Evolutionary conservation across 2,888 invertebrate genomes (phyloP), one percentile per base, ranked within the genome.

Genomic region (Tenthredo livida): DNA sequence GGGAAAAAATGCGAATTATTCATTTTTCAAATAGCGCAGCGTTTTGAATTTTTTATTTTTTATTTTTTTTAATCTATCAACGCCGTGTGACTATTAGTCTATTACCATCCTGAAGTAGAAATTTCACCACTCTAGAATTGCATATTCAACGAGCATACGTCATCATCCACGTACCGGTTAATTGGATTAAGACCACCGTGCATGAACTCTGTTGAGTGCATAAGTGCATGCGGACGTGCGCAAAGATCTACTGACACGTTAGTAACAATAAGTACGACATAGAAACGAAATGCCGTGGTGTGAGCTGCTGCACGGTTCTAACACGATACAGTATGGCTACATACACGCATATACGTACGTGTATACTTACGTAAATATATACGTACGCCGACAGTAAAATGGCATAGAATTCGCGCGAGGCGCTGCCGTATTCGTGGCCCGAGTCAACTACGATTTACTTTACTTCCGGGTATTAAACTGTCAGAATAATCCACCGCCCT

Each of bases 381-480:
- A n/a, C n/a, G n/a, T n/a, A n/a, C n/a, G n/a, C n/a, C n/a, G n/a
- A n/a, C n/a, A n/a, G n/a, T 12, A 47, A 4, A 4, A 15, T 12
- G 12, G 25, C 12, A 25, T 61, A 61, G 61, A 21, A 61, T 61
- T 33, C 33, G 9, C 72, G 37, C 40, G 54, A 77, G 10, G 54
- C n/a, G 7, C 54, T n/a, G 72, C 10, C 15, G 1, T 65, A 65
- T 21, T 65, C 65, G 65, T 25, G 33, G 21, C 47, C 17, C 37
- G 80, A 80, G 61, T 83, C 83, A 58, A 29, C 83, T 43, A 47
- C 67, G 91, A 91, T 91, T 91, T 91, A 91, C 91, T 90, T 91
- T 91, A 90, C 91, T 87, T 88, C 88, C 87, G 90, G 90, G 90
- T 89, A 91, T 90, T 91, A 90, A 91, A 89, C 90, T 90, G 90